Evolutionary conservation across 2,888 invertebrate genomes (phyloP).

Genomic region (Sinotaia quadrata): DNA sequence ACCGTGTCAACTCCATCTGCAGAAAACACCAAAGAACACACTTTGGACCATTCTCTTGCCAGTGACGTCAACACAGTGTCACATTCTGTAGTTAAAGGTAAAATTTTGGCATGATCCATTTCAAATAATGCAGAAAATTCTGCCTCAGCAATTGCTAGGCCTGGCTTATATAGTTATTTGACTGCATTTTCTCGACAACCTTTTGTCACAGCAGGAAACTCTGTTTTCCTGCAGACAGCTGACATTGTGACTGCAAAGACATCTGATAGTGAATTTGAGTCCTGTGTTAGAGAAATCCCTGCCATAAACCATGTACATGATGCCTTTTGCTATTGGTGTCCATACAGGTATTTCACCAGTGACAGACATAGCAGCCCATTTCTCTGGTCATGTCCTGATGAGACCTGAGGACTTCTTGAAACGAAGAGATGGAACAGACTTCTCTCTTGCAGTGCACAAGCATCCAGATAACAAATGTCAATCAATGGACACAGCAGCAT

Average conservation of each 20-base stretch:
- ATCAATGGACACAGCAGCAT: neutral
- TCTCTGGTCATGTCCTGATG: slow-evolving; percentile 24
- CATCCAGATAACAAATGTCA: neutral
- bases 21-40: neutral
- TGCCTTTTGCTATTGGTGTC: neutral
- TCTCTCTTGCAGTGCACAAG: slow-evolving; percentile 1
- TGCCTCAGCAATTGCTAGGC: too few species aligned
- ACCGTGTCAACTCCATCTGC: too few species aligned
- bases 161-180: too few species aligned
- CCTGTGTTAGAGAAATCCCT: slow-evolving; percentile 18
- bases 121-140: too few species aligned
- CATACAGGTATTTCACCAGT: neutral
- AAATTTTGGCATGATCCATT: too few species aligned
- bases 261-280: neutral
- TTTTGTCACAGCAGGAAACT: too few species aligned
- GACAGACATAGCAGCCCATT: neutral
- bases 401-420: slow-evolving; percentile 43
- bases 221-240: too few species aligned
- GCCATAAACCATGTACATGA: slow-evolving; percentile 22
- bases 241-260: too few species aligned
- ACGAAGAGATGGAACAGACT: slow-evolving; percentile 26
- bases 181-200: too few species aligned
- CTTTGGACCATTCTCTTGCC: neutral
- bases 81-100: neutral
- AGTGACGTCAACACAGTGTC: slow-evolving; percentile 19